Conservation (phyloP, 2,797 vertebrate species). For the Scolopax bukidnonensis region DNA sequence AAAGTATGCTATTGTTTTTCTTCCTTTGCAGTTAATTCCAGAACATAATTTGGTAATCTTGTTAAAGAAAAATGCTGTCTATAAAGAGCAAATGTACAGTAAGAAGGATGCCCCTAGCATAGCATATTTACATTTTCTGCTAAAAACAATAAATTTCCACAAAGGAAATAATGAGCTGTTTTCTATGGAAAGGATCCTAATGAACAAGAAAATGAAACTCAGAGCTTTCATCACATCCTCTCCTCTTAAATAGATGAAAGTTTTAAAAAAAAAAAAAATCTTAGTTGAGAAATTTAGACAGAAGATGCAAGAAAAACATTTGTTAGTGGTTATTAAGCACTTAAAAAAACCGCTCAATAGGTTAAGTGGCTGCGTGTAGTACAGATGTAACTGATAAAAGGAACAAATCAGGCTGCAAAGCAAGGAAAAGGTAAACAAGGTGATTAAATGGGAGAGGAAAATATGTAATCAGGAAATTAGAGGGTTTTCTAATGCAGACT, state of each 20-base stretch:
- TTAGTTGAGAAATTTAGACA: neutral
- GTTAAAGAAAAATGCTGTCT: neutral
- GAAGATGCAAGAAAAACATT: neutral
- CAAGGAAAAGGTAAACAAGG: neutral
- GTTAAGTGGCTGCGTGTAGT: neutral
- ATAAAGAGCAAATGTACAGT: neutral
- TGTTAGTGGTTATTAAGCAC: neutral
- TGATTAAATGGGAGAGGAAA: neutral
- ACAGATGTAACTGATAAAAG: neutral
- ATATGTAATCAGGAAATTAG: neutral
- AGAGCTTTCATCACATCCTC: neutral
- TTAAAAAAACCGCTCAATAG: neutral
- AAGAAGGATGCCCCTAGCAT: neutral
- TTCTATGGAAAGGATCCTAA: neutral
- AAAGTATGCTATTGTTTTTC: neutral
- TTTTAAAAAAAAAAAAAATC: neutral
- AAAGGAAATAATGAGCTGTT: neutral
- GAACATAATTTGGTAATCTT: neutral
- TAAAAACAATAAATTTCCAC: neutral
- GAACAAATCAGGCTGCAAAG: neutral
- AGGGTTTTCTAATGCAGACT: neutral
- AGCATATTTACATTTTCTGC: neutral
- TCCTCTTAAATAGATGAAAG: neutral
- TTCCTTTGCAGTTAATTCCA: neutral
- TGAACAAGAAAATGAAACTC: neutral